Conservation (phyloP, 2,888 invertebrate genomes). For the Phragmatobia fuliginosa region DNA sequence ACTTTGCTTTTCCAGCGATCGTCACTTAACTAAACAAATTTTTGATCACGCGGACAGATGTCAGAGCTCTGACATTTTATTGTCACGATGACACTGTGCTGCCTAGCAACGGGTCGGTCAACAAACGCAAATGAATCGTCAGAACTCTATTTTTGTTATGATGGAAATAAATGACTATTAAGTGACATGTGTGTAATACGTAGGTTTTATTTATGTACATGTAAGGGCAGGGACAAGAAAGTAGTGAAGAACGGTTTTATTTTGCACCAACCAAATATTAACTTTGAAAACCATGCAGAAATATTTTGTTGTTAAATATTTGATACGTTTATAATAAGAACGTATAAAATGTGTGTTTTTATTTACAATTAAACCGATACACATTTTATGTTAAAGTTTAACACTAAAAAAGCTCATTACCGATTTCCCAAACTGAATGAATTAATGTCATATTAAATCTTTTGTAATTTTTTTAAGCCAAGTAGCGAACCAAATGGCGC, state of each 20-base stretch:
- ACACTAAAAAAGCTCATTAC: no score
- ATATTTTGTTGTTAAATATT: not conserved
- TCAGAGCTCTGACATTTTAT: conserved; percentile 47
- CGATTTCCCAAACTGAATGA: no score
- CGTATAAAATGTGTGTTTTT: no score
- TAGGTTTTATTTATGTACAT: conserved; percentile 36
- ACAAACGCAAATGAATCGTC: conserved; percentile 57
- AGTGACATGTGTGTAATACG: conserved; percentile 31
- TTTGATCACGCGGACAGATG: conserved; percentile 49
- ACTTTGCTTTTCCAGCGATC: conserved; percentile 49
- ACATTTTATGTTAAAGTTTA: no score
- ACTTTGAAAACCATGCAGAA: not conserved
- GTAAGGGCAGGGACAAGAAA: conserved; percentile 11
- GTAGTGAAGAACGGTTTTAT: not conserved
- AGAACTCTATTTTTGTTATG: conserved; percentile 49
- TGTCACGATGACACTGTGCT: conserved; percentile 55
- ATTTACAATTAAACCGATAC: no score
- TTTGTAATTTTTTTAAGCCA: no score
- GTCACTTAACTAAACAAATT: conserved; percentile 58
- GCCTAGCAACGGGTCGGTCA: conserved; percentile 53
- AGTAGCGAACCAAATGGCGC: no score
- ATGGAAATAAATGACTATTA: conserved; percentile 33
- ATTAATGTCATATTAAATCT: no score
- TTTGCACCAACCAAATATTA: not conserved
- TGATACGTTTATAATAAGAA: not conserved